Conservation (phyloP, 2,113 vertebrate species). For the pig (Sus scrofa) region T2T-Sscrofa CM000822.6:5165501-5166000, state of each 20-base stretch:
- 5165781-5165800: not conserved
- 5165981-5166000: constrained; percentile 48
- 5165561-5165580: too few relatives aligned
- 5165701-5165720: not conserved
- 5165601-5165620: too few relatives aligned
- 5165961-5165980: constrained; percentile 44
- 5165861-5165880: too few relatives aligned
- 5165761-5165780: not conserved
- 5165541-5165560: fast-evolving
- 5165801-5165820: not conserved
- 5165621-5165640: too few relatives aligned
- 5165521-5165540: too few relatives aligned
- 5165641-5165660: too few relatives aligned
- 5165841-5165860: not conserved
- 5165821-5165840: not conserved
- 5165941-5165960: constrained; percentile 69
- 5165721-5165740: not conserved
- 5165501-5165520: fast-evolving
- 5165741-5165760: not conserved
- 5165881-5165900: fast-evolving
- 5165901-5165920: not conserved
- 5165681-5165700: not conserved
- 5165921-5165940: not conserved
- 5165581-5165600: too few relatives aligned
- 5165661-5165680: too few relatives aligned